Evolutionary conservation across 2,888 invertebrate genomes (phyloP), one percentile per base, ranked within the genome.

Genomic region (Tethea ocularis): DNA sequence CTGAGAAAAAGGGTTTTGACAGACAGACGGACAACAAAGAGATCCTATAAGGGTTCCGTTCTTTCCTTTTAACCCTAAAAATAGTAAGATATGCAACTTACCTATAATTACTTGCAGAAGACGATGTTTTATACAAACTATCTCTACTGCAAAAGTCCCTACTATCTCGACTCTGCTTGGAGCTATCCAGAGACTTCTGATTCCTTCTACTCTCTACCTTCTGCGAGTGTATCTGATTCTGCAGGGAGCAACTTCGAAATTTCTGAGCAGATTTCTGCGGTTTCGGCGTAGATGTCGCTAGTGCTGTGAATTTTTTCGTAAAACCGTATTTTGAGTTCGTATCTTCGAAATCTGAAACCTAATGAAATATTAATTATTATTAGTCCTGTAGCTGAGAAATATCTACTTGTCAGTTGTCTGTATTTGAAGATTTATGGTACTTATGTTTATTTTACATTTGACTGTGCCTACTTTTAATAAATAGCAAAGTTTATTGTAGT

Each of bases 331-430:
- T 91, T 0, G 86, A 84, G 63, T 76, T 83, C 0, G 75, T 78
- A 59, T 91, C 89, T 65, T 91, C 91, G 65, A 91, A 90, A 58
- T 91, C 90, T 29, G 92, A 91, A 0, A 91, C 86, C 92, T 92
- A 72, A n/a, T 20, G 11, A 6, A 26, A 33, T 11, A 13, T 1
- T 61, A 13, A 33, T 33, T 10, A 29, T 8, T 29, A 8, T 29
- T 10, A 29, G 2, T 10, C 10, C 10, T 2, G 26, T 6, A 26
- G 26, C 2, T 26, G 26, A 26, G 5, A 5, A 26, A 26, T n/a
- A n/a, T n/a, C n/a, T n/a, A n/a, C n/a, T n/a, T n/a, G n/a, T n/a
- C n/a, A n/a, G n/a, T n/a, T n/a, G n/a, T 24, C 24, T 24, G 3
- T 24, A 24, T 24, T 24, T 2, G 24, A 24, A 5, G 24, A 4